These are phyloP conservation scores for Nipponacmea schrenckii DNA, from an alignment of 2,888 invertebrate genomes.

Conservation along the genomic window DNA sequence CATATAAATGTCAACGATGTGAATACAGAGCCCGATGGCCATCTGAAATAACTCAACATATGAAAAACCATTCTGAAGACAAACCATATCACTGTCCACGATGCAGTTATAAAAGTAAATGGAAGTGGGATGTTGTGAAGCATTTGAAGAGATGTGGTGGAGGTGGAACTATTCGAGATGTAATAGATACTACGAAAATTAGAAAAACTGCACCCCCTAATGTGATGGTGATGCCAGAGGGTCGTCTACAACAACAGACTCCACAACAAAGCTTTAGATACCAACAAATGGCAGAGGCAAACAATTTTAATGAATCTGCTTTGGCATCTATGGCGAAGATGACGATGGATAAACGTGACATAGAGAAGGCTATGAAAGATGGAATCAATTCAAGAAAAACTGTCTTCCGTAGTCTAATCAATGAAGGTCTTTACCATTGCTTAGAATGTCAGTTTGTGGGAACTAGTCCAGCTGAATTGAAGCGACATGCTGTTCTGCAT, in stretches of 20 bases:
- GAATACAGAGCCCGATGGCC: conserved; percentile 68
- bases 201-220: conserved; percentile 56
- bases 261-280: conserved; percentile 19
- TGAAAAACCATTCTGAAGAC: conserved; percentile 68
- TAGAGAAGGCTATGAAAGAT: not conserved
- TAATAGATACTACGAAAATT: conserved; percentile 61
- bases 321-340: conserved; percentile 1
- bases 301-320: not conserved
- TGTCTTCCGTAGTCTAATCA: conserved; percentile 47
- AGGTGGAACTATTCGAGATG: conserved; percentile 70
- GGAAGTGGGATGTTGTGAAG: conserved; percentile 69
- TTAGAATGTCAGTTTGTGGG: conserved; percentile 62
- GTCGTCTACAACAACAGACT: conserved; percentile 38
- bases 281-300: not conserved
- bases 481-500: conserved; percentile 61
- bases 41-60: conserved; percentile 67
- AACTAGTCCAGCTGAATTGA: conserved; percentile 62
- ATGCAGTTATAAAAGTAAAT: conserved; percentile 67
- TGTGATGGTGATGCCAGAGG: conserved; percentile 56
- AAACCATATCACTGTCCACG: conserved; percentile 66
- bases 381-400: conserved; percentile 19
- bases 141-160: conserved; percentile 68
- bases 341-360: conserved; percentile 1
- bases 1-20: conserved; percentile 65
- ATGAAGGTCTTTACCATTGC: conserved; percentile 55